Conservation (phyloP, 2,797 vertebrate genomes). For the Oreortyx pictus region DNA sequence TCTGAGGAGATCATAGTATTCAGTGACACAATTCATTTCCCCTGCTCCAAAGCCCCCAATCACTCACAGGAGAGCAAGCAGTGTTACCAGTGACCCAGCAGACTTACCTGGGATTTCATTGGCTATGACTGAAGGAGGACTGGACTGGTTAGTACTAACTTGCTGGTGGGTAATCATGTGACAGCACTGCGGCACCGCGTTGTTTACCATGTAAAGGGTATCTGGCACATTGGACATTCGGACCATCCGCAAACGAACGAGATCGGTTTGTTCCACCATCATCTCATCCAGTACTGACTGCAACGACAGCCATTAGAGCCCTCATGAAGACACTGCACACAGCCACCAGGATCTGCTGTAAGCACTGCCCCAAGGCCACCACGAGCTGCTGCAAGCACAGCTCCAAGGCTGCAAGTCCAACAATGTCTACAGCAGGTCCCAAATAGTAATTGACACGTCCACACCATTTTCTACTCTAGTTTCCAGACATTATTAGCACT, state of each 20-base stretch:
- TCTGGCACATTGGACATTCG: conserved; percentile 99
- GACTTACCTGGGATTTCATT: conserved; percentile 96
- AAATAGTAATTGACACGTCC: not conserved
- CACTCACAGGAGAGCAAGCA: fast-evolving
- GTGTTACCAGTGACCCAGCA: fast-evolving
- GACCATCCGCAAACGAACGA: conserved; percentile 95
- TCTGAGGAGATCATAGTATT: fast-evolving
- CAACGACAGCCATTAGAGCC: conserved; percentile 50
- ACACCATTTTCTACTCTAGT: not conserved
- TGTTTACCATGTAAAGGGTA: conserved; percentile 98
- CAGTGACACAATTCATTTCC: not conserved
- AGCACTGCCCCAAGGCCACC: not conserved
- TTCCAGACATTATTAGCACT: not conserved
- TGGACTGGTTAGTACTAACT: conserved; percentile 86
- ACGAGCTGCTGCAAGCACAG: not conserved
- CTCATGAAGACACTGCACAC: not conserved
- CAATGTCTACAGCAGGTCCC: not conserved
- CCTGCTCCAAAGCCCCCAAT: not conserved
- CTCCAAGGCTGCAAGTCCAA: not conserved
- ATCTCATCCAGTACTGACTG: conserved; percentile 97
- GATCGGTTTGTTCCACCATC: conserved; percentile 98
- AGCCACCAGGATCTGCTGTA: not conserved
- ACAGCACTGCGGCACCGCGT: conserved; percentile 95
- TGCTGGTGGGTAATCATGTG: conserved; percentile 97
- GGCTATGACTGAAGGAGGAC: conserved; percentile 94